Evolutionary conservation across 92 coral and sea anemone species (phyloP), one percentile per base, ranked within the genome.

Genomic region (Desmophyllum pertusum): DNA sequence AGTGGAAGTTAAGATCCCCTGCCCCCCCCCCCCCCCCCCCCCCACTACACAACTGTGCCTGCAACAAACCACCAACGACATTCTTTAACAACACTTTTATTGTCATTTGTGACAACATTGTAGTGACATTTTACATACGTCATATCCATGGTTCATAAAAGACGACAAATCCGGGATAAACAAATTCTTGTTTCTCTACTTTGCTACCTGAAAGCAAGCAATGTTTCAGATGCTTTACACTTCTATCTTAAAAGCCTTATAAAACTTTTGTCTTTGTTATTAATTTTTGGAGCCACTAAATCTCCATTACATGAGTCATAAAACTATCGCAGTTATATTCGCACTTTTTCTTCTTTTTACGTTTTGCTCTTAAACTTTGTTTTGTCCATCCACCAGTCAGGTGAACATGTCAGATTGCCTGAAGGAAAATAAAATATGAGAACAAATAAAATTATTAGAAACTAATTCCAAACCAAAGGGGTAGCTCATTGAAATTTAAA

Each of bases 51-150:
- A 19, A 15, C 3, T n/a, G 6, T 52, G 59, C 23, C 64, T 6
- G 30, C 29, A 57, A 57, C n/a, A n/a, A 8, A 5, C 64, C 14
- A 57, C 31, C 9, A 48, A 1, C 13, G 53, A 31, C 88, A 88
- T 10, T 89, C 91, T 88, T 68, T 37, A 84, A 75, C 27, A 9
- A 25, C 31, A 76, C 23, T 39, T 35, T 66, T 13, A 36, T 36
- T 48, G 63, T 11, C 39, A 35, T 50, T 76, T 31, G 30, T 67
- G 73, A 19, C 73, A 64, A 46, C 15, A 76, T 19, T 38, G 40
- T 6, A 35, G 40, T 7, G 13, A 18, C 21, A 38, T 38, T 33
- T 37, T 36, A 37, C 15, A 18, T 15, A 67, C 18, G 73, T 67
- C 73, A 35, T 35, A 38, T 67, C 45, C 73, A 67, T 35, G 42